Evolutionary conservation across 2,797 vertebrate species (phyloP).

Genomic region (Graptemys geographica): DNA sequence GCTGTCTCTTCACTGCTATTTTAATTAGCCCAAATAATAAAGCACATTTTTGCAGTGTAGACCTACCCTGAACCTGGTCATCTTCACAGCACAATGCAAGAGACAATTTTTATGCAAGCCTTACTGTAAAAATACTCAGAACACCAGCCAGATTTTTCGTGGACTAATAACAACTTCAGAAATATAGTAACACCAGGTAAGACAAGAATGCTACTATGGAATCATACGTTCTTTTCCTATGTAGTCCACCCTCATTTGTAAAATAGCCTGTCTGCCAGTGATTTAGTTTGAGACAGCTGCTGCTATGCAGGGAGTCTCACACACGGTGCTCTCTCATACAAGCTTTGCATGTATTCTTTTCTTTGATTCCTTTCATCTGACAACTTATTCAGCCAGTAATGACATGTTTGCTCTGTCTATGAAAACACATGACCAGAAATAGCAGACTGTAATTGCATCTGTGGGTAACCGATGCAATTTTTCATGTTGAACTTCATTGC

Average conservation of each 20-base stretch:
- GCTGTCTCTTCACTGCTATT: not conserved
- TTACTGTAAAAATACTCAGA: not conserved
- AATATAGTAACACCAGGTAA: not conserved
- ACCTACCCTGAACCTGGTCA: not conserved
- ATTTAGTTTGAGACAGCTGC: not conserved
- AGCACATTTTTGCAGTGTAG: not conserved
- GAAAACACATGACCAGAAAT: not conserved
- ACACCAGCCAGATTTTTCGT: not conserved
- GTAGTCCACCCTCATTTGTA: not conserved
- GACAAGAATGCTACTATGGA: not conserved
- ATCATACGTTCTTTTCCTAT: not conserved
- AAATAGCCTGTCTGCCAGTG: not conserved
- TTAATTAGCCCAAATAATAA: not conserved
- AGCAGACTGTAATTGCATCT: not conserved
- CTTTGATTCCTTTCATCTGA: not conserved
- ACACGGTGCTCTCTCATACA: not conserved
- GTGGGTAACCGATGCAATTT: not conserved
- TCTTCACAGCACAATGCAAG: not conserved
- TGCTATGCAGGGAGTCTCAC: not conserved
- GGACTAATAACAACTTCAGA: not conserved
- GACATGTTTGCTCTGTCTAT: not conserved
- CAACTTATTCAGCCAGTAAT: not conserved
- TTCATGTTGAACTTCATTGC: not conserved
- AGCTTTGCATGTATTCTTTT: not conserved
- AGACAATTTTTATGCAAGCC: not conserved